A percentile compares a stretch with the other conserved stretches of the same genome.
Evolutionary conservation across 2,113 vertebrate genomes (phyloP).

Genomic region (Nanger granti): DNA sequence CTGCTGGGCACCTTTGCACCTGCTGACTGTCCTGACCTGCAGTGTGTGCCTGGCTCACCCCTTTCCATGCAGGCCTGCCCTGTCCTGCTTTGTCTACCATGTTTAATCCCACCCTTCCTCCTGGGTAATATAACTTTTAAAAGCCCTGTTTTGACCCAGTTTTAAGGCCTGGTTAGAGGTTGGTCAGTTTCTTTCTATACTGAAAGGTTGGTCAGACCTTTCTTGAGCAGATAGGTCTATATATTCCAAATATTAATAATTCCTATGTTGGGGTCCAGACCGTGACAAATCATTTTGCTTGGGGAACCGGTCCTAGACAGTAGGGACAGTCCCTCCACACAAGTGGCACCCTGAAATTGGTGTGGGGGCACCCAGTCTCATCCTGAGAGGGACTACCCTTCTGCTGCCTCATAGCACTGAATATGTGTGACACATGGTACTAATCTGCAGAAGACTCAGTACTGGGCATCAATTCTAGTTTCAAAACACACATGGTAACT

Average conservation of each 20-base stretch:
- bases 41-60: neutral
- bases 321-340: accelerated
- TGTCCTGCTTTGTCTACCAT: neutral
- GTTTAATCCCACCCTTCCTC: neutral
- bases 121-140: neutral
- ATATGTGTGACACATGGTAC: neutral
- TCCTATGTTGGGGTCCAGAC: neutral
- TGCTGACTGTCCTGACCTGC: neutral
- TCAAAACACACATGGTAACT: neutral
- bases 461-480: neutral
- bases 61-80: neutral
- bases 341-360: neutral
- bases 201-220: neutral
- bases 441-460: neutral
- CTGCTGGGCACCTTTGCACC: neutral
- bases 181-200: neutral
- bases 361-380: neutral
- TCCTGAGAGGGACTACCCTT: too few species aligned
- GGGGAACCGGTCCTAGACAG: neutral
- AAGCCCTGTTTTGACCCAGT: neutral
- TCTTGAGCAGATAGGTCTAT: neutral
- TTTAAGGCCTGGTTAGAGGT: neutral
- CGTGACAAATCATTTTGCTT: accelerated
- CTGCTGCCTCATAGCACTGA: neutral
- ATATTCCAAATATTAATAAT: neutral